Evolutionary conservation across 2,113 vertebrate species (phyloP), one percentile per base, ranked within the genome.

Genomic region (Herpetotheres cachinnans): DNA sequence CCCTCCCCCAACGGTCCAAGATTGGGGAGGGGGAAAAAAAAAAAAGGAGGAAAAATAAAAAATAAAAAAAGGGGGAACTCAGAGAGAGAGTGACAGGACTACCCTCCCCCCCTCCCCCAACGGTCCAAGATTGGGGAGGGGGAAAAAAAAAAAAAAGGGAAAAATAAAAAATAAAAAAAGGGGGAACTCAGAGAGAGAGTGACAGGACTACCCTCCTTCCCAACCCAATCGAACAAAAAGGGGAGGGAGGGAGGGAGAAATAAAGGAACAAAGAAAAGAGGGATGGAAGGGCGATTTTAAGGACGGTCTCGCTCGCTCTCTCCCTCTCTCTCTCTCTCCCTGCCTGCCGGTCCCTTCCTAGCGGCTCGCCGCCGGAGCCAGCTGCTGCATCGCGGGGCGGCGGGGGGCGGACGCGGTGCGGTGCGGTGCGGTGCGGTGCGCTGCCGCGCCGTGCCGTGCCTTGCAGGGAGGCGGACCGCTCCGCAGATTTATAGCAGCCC

Each of bases 301-400:
- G 96, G 96, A 85, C 93, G 86, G 91, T 92, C 91, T 95, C 95
- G 95, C 94, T 91, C 95, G 34, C 55, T 18, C 66, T 70, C 25
- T 17, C 71, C 13, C 47, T 40, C 78, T 27, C 56, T 61, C 81
- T 4, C 71, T 16, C 66, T 7, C 73, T 98, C 98, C 98, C 98
- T 70, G 69, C 97, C 98, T 98, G 97, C 96, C 98, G 98, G 59
- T 98, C 98, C 84, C 61, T 88, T 84, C 61, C 99, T 98, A 99
- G 98, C 98, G 98, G 98, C 98, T 98, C 98, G 97, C 98, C 98
- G 98, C 98, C 98, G 97, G 97, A 98, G 97, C 94, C 98, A 98
- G 98, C 98, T 98, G 98, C 99, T 97, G 98, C 99, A 99, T 99
- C 98, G 98, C 98, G 98, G 98, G 97, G 98, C 98, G 97, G 97